Base-by-base conservation (phyloP, 2,888 invertebrate genomes). In the Autographa pulchrina region DNA sequence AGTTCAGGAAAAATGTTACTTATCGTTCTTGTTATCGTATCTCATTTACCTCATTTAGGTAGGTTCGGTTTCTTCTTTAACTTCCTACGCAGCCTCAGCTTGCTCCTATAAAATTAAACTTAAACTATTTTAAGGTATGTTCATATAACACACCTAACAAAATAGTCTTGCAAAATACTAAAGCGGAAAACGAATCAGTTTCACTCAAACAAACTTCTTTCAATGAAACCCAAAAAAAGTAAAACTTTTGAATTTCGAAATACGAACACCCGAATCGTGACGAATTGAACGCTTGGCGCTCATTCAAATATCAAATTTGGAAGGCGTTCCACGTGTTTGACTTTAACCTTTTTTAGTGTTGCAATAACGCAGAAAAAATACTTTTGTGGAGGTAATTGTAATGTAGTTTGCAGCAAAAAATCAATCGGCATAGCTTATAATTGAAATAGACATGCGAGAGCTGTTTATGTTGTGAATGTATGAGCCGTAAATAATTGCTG, bases 311-410 rank as follows among this genome's bases (percentile, higher is more conserved):
- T 91, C 85, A 86, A 92, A 91, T 90, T 92, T 92, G 76, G 93
- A 92, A 93, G 91, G 93, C 94, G 93, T 92, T 92, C 86, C 91
- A 89, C 89, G 88, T 90, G 90, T 92, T 94, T 93, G 92, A 94
- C 92, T 93, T 92, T 85, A 86, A 88, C 87, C 89, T 89, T 88
- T 25, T 56, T 87, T 77, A 80, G 68, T 84, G 82, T 92, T 92
- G 92, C 93, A 93, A 92, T 91, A 89, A 88, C 77, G 91, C 91
- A 88, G 89, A 93, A 93, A 94, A 92, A 90, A 85, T 77, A 77
- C 89, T 82, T 86, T 91, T 90, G 82, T 85, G 75, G 78, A 68
- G 82, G 85, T 92, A 93, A 93, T 94, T 93, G 92, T 89, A 89
- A 92, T 92, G 90, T 92, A 91, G 85, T 91, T 90, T 88, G 78